Evolutionary conservation across 2,888 invertebrate genomes (phyloP), one percentile per base, ranked within the genome.

Genomic region (Ophion obscuratus): DNA sequence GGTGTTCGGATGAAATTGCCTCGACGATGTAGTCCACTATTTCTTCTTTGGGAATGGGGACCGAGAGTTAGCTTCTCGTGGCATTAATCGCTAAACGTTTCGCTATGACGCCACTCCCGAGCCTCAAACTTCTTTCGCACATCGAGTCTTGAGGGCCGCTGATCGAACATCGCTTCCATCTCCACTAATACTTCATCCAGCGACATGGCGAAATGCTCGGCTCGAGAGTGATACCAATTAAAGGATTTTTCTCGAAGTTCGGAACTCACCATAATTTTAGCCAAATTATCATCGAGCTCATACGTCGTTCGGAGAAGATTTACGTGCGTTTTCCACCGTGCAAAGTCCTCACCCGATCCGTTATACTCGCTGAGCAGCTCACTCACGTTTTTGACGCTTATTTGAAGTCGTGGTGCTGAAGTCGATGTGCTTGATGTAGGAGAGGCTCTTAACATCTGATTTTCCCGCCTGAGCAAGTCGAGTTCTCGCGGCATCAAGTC

Each of bases 1-100:
- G 57, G n/a, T 78, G 20, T 5, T 83, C 78, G 17, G 75, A 76
- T 2, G 88, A 86, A 53, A 88, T 88, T 64, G 87, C 87, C 10
- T 88, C 88, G 14, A 88, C 75, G 17, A 87, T 57, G 44, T 87
- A 87, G 36, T 88, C 88, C 40, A 85, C 61, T 0, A 85, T 80
- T 75, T 88, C 86, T 20, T 80, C 83, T 0, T 77, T 70, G 9
- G 47, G 67, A 9, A 87, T 67, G 0, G 85, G 85, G 2, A 85
- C 76, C 84, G 14, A 87, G 62, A 27, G 86, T 80, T 5, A 86
- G 70, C 57, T 87, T 87, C 36, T 82, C 80, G 27, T 87, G 85
- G 40, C 44, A 78, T 77, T 88, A 88, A 64, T 85, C 87, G 64
- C 78, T 74, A 59, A 87, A 88, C 3, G 82, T 71, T 44, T 87